Base-by-base conservation (phyloP, 1,140 invertebrate species). In the Drosophila saltans region DNA sequence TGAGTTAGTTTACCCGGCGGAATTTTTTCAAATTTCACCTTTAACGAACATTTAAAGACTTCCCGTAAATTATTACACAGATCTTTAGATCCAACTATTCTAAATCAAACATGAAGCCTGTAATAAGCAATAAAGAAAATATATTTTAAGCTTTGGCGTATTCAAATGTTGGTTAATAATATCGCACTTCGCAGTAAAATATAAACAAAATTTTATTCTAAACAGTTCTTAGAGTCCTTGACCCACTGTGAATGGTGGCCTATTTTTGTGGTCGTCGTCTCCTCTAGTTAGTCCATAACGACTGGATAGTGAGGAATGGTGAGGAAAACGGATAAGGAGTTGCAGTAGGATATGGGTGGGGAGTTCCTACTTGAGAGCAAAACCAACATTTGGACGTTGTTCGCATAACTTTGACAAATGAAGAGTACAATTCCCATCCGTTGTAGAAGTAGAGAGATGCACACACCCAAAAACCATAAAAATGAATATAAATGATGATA, bases 401-500 rank as follows among this genome's bases (percentile, higher is more conserved):
- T 16, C 55, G 81, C 81, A 80, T 88, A 74, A 88, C 83, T 82
- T 81, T 86, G 82, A 86, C 83, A 86, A 86, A 86, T 86, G 82
- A 86, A 82, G 83, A 57, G 28, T 30, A 52, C 8, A 73, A 80
- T 76, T 69, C 71, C 70, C 64, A 69, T 72, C 69, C 69, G 28
- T 30, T 30, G 28, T 16, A 16, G 28, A 74, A 64, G 65, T 70
- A 76, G 43, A 26, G 21, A 30, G 28, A 40, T 30, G 45, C 7
- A 39, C 7, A 59, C 58, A 28, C 66, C 70, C 61, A 43, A 82
- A 80, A 83, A 77, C 52, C 48, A 55, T 1, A 33, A 59, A 75
- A 89, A 89, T 89, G 85, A 81, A 84, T 82, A 89, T 81, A 89
- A 89, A 89, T 89, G 84, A 88, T 84, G 80, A 83, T 80, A 45